These are phyloP conservation scores for Gallinago media DNA, from an alignment of 2,113 vertebrate species.

Conservation along the genomic window DNA sequence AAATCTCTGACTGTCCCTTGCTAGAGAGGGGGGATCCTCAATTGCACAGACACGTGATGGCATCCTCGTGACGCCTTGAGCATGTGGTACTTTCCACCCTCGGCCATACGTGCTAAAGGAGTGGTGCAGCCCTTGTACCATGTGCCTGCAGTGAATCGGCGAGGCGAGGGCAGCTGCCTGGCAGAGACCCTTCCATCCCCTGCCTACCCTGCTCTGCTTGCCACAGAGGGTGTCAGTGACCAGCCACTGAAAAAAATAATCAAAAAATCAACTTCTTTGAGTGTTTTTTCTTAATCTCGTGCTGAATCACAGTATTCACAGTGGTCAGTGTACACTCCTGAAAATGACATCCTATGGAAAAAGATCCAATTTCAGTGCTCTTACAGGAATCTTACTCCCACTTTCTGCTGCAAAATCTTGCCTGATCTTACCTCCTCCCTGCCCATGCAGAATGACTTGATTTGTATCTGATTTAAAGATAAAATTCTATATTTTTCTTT, in stretches of 20 bases:
- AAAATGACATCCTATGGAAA: not conserved
- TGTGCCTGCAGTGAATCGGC: rapidly evolving
- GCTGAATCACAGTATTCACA: not conserved
- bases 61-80: rapidly evolving
- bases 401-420: not conserved
- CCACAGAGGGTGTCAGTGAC: not conserved
- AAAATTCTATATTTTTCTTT: not conserved
- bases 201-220: rapidly evolving
- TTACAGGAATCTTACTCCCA: not conserved
- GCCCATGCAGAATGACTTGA: not conserved
- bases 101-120: too few relatives aligned
- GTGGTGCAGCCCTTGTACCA: rapidly evolving
- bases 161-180: rapidly evolving
- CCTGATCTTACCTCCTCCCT: not conserved
- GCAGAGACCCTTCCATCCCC: rapidly evolving
- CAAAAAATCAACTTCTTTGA: not conserved
- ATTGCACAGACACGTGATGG: rapidly evolving
- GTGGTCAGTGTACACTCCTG: not conserved
- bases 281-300: not conserved
- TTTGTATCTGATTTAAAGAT: not conserved
- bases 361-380: not conserved
- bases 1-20: not conserved
- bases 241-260: not conserved
- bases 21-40: too few relatives aligned
- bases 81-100: rapidly evolving